These are phyloP conservation scores for Mesitornis unicolor DNA, from an alignment of 2,113 vertebrate species.

Conservation along the genomic window DNA sequence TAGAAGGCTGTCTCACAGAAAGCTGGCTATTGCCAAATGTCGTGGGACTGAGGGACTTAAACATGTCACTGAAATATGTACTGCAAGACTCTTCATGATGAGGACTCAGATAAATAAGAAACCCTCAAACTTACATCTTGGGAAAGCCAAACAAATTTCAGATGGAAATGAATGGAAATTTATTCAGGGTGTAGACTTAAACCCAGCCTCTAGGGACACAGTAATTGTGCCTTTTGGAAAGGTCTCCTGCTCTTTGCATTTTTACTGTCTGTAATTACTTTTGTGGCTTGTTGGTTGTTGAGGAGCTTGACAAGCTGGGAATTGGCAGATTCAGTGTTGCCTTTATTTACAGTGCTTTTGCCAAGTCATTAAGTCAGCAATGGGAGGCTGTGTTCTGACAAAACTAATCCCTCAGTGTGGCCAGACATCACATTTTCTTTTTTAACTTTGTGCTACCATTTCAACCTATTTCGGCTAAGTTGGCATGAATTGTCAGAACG, in stretches of 20 bases:
- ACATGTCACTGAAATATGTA: not conserved
- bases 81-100: not conserved
- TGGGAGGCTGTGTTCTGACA: not conserved
- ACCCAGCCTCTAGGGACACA: conserved; percentile 24
- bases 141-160: conserved; percentile 10
- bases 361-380: conserved; percentile 12
- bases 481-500: not conserved
- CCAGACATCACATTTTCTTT: not conserved
- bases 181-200: conserved; percentile 7
- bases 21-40: not conserved
- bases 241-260: conserved; percentile 19
- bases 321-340: conserved; percentile 7
- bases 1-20: not conserved
- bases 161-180: conserved; percentile 40
- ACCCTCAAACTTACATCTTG: not conserved
- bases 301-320: conserved; percentile 13
- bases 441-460: not conserved
- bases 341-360: conserved; percentile 38
- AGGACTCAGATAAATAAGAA: conserved; percentile 7
- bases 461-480: not conserved
- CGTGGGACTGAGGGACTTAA: not conserved
- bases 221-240: conserved; percentile 38
- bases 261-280: conserved; percentile 48
- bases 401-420: not conserved
- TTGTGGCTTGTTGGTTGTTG: conserved; percentile 16